Percentiles rank a stretch among this genome's conserved stretches.
phyloP scores from a whole-genome alignment of 1,140 invertebrate genomes.

The Thereuonema tuberculata region DNA sequence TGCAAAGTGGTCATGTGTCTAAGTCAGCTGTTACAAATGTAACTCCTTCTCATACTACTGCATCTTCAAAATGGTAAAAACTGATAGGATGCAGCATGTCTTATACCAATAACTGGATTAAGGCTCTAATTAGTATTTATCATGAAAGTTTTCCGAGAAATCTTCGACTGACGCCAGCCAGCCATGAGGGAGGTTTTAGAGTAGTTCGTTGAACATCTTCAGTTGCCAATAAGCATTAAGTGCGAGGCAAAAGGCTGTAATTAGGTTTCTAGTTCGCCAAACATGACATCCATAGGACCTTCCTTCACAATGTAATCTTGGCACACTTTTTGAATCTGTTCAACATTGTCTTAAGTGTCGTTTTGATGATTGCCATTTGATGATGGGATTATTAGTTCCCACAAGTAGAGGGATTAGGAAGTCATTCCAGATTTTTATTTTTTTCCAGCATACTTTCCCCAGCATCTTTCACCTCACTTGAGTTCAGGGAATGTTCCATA shows the following conservation, averaged over 20 bases:
- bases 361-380: no score
- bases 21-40: no score
- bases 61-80: background rate
- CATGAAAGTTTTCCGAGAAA: background rate
- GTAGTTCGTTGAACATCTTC: background rate
- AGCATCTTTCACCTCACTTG: background rate
- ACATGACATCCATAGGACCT: background rate
- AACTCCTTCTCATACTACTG: no score
- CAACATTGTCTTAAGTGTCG: background rate
- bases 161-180: background rate
- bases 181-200: background rate
- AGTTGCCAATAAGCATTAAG: background rate
- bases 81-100: background rate
- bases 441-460: no score
- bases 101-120: background rate
- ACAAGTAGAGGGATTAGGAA: background rate
- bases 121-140: background rate
- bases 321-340: background rate
- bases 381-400: background rate
- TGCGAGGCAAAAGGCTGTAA: background rate
- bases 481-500: background rate
- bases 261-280: background rate
- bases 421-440: background rate
- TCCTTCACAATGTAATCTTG: background rate
- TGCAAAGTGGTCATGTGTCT: no score